Evolutionary conservation across 2,888 invertebrate genomes (phyloP), one percentile per base, ranked within the genome.

Genomic region (Clostera curtula): DNA sequence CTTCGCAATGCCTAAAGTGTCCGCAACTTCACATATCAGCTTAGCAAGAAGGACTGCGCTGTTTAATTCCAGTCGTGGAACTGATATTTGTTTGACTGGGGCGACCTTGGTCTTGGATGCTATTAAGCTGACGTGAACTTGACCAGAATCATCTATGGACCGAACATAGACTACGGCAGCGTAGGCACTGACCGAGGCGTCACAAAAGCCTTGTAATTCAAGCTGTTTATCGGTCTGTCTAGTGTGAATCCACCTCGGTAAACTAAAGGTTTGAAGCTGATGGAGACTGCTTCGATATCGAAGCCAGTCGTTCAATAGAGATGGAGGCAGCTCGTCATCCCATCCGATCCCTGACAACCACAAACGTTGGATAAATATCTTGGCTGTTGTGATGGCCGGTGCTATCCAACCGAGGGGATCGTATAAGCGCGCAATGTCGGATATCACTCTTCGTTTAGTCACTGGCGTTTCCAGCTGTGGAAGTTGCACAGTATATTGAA

Each of bases 81-180:
- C 22, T 3, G 38, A 38, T 2, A 34, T 12, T 10, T 33, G 33
- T 12, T 27, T 41, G 3, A 31, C 17, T 4, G 36, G 40, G 1
- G 40, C 37, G 3, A 37, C 41, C 19, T 31, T 36, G 1, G 36
- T 36, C 11, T 36, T 32, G 3, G 26, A 7, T 2, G 36, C 12
- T 0, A 36, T 12, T 19, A 34, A 6, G 22, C 16, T 10, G 10
- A 12, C 5, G 2, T 11, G 17, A 2, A 12, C 7, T 3, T 12
- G 5, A 7, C 24, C 16, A 11, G 15, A 4, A 3, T 10, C 3
- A 3, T 17, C 12, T 10, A 11, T 9, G 1, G 5, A 1, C 1
- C 24, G 24, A 1, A 17, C n/a, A 11, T 24, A 24, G 2, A 16
- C 24, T 5, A 17, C 24, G 1, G 24, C 24, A 2, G 16, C 24